Conservation (phyloP, 2,888 invertebrate species). For the Cryptus armator region DNA sequence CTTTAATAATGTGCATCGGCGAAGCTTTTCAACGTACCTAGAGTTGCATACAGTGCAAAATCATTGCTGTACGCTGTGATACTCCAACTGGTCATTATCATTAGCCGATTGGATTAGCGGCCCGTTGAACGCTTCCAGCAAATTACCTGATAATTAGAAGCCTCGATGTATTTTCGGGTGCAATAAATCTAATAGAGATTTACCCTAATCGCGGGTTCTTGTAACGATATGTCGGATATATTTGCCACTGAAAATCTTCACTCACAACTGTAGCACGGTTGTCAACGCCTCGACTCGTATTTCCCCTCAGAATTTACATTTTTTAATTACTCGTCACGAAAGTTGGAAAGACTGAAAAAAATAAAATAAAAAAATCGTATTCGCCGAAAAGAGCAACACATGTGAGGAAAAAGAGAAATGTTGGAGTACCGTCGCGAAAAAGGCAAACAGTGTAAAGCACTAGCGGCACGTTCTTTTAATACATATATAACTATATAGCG, state of each 20-base stretch:
- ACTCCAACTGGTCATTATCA: slow-evolving; percentile 13
- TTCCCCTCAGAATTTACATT: too few relatives aligned
- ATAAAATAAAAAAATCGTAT: too few relatives aligned
- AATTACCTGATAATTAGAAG: slow-evolving; percentile 19
- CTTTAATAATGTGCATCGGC: background rate
- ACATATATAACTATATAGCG: background rate
- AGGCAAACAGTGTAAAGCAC: background rate
- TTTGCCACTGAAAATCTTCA: background rate
- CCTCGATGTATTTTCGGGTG: background rate
- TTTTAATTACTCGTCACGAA: too few relatives aligned
- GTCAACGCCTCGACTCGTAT: too few relatives aligned
- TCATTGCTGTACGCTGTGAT: slow-evolving; percentile 1
- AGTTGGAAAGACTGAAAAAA: too few relatives aligned
- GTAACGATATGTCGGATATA: background rate
- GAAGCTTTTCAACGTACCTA: background rate
- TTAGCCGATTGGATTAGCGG: slow-evolving; percentile 22
- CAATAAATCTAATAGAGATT: slow-evolving; percentile 20
- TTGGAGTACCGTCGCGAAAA: background rate
- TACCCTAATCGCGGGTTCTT: background rate
- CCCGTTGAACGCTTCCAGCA: background rate
- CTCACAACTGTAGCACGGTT: background rate
- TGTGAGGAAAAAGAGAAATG: too few relatives aligned
- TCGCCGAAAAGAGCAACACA: too few relatives aligned
- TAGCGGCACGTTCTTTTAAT: background rate
- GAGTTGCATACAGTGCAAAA: background rate